Evolutionary conservation across 2,797 vertebrate genomes (phyloP), one percentile per base, ranked within the genome.

Genomic region (Acridotheres tristis): DNA sequence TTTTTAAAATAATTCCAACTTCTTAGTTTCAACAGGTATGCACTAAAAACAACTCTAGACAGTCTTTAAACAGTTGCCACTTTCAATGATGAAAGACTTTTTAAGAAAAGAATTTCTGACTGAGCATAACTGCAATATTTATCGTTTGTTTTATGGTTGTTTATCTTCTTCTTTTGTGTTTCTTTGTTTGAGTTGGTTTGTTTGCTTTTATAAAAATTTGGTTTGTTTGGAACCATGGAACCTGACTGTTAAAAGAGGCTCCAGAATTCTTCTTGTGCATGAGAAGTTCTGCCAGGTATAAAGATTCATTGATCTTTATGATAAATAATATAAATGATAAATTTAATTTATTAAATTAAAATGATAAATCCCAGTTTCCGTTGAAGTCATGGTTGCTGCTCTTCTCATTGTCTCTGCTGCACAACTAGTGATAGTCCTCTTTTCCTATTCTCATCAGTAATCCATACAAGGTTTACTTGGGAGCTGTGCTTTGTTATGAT

Each of bases 341-440:
- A 21, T 45, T 45, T 20, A 20, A 45, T 45, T 45, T 45, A 45
- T 45, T 45, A 45, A 21, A 45, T 45, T 45, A 10, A 5, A 45
- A 21, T 47, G 61, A 94, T 79, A 85, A 95, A 91, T 83, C 89
- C 77, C 47, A 79, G 15, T 81, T 93, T 95, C 74, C 59, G 38
- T 25, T 79, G 88, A 62, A 83, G 58, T 22, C 62, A 4, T 69
- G 94, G 74, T 18, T 95, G 23, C 38, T 94, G n/a, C 59, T 54
- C 43, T 57, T 73, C 38, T 84, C 16, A 2, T 93, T 63, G 58
- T 92, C 48, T 88, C 57, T 94, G 61, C 85, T 93, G 55, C 23
- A 32, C 17, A 27, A 16, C 6, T 51, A 81, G 17, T 48, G 30
- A 13, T 16, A 17, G 8, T 53, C 20, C 4, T 11, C 5, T 76